Conservation (phyloP, 2,113 vertebrate genomes). For the Paraplagusia blochii region DNA sequence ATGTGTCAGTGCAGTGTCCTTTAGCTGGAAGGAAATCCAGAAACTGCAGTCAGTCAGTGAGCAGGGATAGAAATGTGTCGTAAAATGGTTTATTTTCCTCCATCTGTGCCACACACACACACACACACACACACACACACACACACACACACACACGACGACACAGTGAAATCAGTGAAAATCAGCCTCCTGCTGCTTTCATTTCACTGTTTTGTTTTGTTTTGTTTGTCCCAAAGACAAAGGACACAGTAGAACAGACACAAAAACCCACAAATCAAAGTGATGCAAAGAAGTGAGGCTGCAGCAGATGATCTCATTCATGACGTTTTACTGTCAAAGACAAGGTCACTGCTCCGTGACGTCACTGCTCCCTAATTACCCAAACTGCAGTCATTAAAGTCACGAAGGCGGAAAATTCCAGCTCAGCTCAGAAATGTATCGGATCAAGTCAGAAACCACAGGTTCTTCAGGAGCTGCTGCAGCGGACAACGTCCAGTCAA, state of each 20-base stretch:
- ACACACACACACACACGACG: slow-evolving; percentile 5
- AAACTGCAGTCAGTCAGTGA: not conserved
- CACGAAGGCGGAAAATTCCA: not conserved
- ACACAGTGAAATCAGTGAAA: slow-evolving; percentile 11
- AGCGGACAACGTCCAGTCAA: not conserved
- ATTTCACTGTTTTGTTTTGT: slow-evolving; percentile 28
- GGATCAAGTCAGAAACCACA: slow-evolving; percentile 5
- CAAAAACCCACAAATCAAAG: slow-evolving; percentile 6
- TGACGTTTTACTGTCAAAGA: slow-evolving; percentile 26
- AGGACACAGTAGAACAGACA: not conserved
- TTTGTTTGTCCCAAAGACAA: slow-evolving; percentile 31
- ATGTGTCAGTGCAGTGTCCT: not conserved
- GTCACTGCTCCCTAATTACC: not conserved
- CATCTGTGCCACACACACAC: not conserved
- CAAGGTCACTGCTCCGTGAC: not conserved
- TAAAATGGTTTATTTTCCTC: not conserved
- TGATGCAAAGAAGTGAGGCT: slow-evolving; percentile 22
- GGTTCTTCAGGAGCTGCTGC: not conserved
- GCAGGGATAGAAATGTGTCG: not conserved
- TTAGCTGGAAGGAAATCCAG: not conserved
- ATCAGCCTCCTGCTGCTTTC: slow-evolving; percentile 28
- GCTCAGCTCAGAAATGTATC: not conserved
- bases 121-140: slow-evolving; percentile 11
- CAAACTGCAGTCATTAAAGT: not conserved
- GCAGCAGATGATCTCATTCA: slow-evolving; percentile 35